Evolutionary conservation across 2,797 vertebrate species (phyloP).

Genomic region (Vultur gryphus): DNA sequence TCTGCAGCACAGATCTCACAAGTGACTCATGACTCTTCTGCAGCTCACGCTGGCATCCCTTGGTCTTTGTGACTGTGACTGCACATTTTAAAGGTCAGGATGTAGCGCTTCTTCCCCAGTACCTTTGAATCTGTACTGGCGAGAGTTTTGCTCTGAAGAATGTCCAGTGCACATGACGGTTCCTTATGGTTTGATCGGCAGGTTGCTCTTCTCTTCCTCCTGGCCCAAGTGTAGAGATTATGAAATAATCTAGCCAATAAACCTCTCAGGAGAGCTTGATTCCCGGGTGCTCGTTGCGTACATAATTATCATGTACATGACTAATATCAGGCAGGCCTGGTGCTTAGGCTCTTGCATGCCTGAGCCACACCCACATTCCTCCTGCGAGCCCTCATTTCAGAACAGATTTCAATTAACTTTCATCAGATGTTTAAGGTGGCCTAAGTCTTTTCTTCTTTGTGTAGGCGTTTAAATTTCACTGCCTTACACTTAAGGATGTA

Average conservation of each 20-base stretch:
- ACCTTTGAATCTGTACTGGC: not conserved
- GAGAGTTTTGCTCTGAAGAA: not conserved
- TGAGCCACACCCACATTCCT: conserved; percentile 41
- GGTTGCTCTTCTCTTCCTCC: not conserved
- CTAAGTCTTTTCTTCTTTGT: not conserved
- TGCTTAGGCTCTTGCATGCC: not conserved
- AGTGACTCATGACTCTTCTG: conserved; percentile 55
- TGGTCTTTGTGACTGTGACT: conserved; percentile 9
- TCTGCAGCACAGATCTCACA: conserved; percentile 40
- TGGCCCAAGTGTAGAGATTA: not conserved
- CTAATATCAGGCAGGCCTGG: not conserved
- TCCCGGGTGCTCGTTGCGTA: not conserved
- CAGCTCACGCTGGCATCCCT: not conserved
- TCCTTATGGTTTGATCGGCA: not conserved
- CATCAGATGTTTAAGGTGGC: conserved; percentile 36
- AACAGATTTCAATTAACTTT: conserved; percentile 38
- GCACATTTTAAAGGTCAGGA: conserved; percentile 43
- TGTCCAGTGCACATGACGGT: rapidly evolving
- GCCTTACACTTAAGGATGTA: not conserved
- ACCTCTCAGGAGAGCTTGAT: not conserved
- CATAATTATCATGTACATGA: not conserved
- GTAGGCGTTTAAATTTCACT: conserved; percentile 6
- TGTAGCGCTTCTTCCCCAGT: not conserved
- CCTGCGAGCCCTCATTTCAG: not conserved
- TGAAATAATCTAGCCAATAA: not conserved